Evolutionary conservation across 2,113 vertebrate species (phyloP), one percentile per base, ranked within the genome.

Genomic region (Gavialis gangeticus): DNA sequence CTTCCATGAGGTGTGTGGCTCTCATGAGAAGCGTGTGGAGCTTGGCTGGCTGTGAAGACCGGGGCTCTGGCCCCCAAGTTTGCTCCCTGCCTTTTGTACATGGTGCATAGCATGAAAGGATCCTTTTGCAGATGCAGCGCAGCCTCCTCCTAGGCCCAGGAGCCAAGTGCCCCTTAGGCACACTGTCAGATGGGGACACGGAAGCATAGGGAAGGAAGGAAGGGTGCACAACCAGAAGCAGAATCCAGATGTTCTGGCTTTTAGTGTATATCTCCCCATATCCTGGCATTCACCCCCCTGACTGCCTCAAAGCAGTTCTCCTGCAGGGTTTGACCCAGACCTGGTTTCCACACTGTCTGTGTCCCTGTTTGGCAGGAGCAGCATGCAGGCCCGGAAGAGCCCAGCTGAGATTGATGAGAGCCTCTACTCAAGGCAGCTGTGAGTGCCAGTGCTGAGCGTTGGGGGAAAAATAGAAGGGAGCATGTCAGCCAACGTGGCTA

Each of bases 341-440:
- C 46, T 46, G 9, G 46, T 46, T 46, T 21, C 34, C 6, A 22
- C 69, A 30, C 24, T 17, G 14, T 30, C 46, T 57, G 8, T 58
- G 10, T 69, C 75, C 77, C 34, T 27, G 54, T 46, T 54, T 21
- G 17, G 30, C 60, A 85, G 78, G 55, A 30, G 54, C 54, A 79
- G 59, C 27, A 97, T 97, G 97, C 75, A 59, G 22, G 25, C 5
- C 16, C 55, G 2, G 5, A 8, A 73, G 2, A 8, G 90, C 27
- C 17, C 17, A 22, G n/a, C 37, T 13, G 82, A 92, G 14, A 97
- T 99, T 10, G 98, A 97, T 71, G 98, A 98, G 73, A 86, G 95
- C 1, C 95, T 97, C 14, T 99, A 99, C 88, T 99, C 99, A 1
- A 97, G 99, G 67, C 99, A 99, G 64, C 97, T 99, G 99, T 99